Evolutionary conservation across 2,113 vertebrate species (phyloP).

Genomic region (Mohoua ochrocephala): DNA sequence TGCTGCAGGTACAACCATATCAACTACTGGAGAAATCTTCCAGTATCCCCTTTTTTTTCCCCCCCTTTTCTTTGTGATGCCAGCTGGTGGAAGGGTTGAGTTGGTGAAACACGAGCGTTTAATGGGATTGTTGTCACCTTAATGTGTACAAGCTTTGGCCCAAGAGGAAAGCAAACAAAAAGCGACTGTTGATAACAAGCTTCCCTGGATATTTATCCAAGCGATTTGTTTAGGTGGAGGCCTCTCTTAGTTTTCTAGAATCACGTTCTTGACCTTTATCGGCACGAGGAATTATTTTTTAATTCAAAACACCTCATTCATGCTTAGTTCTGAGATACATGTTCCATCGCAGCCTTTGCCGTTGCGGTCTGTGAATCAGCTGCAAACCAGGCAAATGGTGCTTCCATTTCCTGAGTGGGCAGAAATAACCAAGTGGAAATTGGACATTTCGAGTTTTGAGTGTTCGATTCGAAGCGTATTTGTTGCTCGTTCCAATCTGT

Average conservation of each 20-base stretch:
- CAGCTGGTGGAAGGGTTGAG: neutral
- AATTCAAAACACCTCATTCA: neutral
- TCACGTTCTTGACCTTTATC: neutral
- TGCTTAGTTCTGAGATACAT: neutral
- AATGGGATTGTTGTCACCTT: neutral
- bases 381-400: neutral
- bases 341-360: neutral
- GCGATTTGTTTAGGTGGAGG: neutral
- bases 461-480: fast-evolving
- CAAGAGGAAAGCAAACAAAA: neutral
- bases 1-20: fast-evolving
- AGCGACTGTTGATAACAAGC: neutral
- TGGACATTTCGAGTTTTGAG: fast-evolving
- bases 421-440: neutral
- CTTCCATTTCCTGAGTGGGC: neutral
- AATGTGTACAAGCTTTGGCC: neutral
- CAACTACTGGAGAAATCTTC: neutral
- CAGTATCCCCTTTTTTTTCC: no score
- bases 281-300: neutral
- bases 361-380: neutral
- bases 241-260: neutral
- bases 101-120: neutral
- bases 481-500: no score
- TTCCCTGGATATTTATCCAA: neutral
- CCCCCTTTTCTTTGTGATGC: neutral